Evolutionary conservation across 2,888 invertebrate species (phyloP), one percentile per base, ranked within the genome.

Genomic region (Stenodema calcarata): DNA sequence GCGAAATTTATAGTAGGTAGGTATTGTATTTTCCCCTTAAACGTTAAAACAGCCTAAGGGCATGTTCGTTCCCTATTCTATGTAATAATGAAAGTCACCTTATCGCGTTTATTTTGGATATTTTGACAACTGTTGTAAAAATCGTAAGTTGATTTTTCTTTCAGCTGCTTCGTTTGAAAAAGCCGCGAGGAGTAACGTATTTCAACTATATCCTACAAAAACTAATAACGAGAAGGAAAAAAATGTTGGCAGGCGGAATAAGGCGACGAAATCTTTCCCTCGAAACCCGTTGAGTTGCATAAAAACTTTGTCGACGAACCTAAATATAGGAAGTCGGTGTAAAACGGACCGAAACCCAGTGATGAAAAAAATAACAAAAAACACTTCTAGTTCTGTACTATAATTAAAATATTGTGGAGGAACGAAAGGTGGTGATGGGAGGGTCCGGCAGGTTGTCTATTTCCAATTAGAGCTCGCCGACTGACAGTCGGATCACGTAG

Each of bases 401-500:
- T 73, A 73, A 28, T 73, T 73, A 73, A 18, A 73, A 73, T 73
- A 73, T 73, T 16, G 41, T 35, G 73, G 18, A 41, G 35, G 35
- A 28, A 73, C 16, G 73, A 14, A 73, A 18, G 73, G 35, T 73
- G 73, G 35, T 73, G 35, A 12, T n/a, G 18, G 73, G 73, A 73
- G 35, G 35, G 18, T 62, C 62, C 9, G n/a, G 18, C 23, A 73
- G 35, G 73, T 73, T 73, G 73, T 73, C 73, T 73, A 73, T 73
- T 73, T 73, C 73, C 73, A 73, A 73, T 73, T 73, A 73, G 73
- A 73, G 73, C 73, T 35, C 73, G n/a, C 18, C 35, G 73, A 11
- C 73, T 18, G 73, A 73, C 73, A 73, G 73, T 73, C 73, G n/a
- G 73, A 73, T 73, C 73, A 73, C 73, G 73, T 73, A 6, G 73